A percentile compares a stretch with the other conserved stretches of the same genome.
These are phyloP conservation scores for Coecobrya sp. DNA, from an alignment of 2,888 invertebrate species.

Conservation along the genomic window DNA sequence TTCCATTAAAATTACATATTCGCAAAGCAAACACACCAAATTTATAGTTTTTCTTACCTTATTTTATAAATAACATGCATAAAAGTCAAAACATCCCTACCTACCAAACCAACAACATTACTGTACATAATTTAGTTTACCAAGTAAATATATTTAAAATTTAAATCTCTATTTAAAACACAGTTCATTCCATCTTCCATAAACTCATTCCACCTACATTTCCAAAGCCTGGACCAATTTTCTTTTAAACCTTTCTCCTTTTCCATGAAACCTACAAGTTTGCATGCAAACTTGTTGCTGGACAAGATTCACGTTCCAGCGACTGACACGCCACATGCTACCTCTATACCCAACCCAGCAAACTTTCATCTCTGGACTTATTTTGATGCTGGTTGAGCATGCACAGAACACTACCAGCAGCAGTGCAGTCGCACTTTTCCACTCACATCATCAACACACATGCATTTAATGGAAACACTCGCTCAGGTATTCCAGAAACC, in stretches of 20 bases:
- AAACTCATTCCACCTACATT: too few relatives aligned
- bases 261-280: not conserved
- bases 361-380: not conserved
- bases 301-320: not conserved
- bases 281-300: constrained; percentile 61
- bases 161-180: too few relatives aligned
- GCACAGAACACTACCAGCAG: not conserved
- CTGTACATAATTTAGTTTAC: too few relatives aligned
- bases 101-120: too few relatives aligned
- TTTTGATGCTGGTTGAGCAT: not conserved
- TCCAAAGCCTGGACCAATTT: too few relatives aligned
- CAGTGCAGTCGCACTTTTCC: not conserved
- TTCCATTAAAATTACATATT: not conserved
- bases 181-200: too few relatives aligned
- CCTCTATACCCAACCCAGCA: constrained; percentile 37
- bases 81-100: too few relatives aligned
- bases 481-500: not conserved
- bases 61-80: too few relatives aligned
- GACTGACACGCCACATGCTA: constrained; percentile 56
- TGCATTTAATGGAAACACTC: not conserved
- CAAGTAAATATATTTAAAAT: too few relatives aligned
- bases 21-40: not conserved
- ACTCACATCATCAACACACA: not conserved
- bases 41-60: too few relatives aligned
- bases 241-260: too few relatives aligned